Evolutionary conservation across 1,140 invertebrate genomes (phyloP).

Genomic region (Drosophila seguyi): DNA sequence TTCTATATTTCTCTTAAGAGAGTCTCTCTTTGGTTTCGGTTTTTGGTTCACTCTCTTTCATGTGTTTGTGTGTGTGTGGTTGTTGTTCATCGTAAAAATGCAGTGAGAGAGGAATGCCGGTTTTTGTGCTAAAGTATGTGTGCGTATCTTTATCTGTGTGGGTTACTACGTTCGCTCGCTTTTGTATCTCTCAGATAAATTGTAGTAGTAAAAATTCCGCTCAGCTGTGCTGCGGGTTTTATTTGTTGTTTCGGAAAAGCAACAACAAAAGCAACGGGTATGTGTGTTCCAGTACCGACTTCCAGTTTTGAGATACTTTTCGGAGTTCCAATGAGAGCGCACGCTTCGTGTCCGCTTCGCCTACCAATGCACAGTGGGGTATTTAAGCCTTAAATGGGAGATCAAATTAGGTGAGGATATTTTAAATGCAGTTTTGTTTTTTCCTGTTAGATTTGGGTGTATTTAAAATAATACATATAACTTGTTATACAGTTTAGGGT

Average conservation of each 20-base stretch:
- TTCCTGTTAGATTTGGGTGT: not conserved
- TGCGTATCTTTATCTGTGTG: conserved; percentile 35
- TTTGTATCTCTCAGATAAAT: conserved; percentile 73
- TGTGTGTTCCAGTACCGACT: conserved; percentile 40
- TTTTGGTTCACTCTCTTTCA: conserved; percentile 3
- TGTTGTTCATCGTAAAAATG: conserved; percentile 9
- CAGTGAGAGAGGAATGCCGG: conserved; percentile 59
- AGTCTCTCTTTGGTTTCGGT: conserved; percentile 3
- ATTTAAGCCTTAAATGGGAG: not conserved
- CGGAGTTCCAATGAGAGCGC: conserved; percentile 33
- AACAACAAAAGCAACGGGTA: conserved; percentile 40
- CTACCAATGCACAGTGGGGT: conserved; percentile 1
- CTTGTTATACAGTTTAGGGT: not conserved
- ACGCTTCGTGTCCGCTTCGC: conserved; percentile 28
- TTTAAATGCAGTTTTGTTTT: not conserved
- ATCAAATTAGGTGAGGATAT: not conserved
- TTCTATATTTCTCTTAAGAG: conserved; percentile 13
- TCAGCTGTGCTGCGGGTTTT: conserved; percentile 69
- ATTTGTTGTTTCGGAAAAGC: conserved; percentile 7
- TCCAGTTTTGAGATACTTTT: conserved; percentile 44
- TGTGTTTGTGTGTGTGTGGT: conserved; percentile 1
- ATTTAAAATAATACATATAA: not conserved
- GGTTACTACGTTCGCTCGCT: conserved; percentile 52
- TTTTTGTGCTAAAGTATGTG: conserved; percentile 34
- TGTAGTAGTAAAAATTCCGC: conserved; percentile 70